These are phyloP conservation scores for Cochlearius cochlearius DNA, from an alignment of 2,113 vertebrate genomes.

Conservation along the genomic window DNA sequence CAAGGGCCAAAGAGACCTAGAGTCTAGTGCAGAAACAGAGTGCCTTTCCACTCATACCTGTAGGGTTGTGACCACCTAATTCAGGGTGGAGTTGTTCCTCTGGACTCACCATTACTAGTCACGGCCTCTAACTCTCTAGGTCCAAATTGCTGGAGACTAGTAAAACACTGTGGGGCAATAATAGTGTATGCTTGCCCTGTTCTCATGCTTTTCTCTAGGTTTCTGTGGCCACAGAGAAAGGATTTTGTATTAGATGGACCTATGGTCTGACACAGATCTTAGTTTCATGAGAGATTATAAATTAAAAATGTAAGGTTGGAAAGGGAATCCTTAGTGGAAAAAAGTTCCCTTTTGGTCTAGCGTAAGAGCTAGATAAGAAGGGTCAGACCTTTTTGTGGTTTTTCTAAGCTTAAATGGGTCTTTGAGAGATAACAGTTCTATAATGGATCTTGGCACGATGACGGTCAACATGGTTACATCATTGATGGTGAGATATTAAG, in stretches of 20 bases:
- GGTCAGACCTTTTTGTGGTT: neutral
- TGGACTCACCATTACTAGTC: neutral
- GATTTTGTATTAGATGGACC: neutral
- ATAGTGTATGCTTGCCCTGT: neutral
- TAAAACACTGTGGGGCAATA: neutral
- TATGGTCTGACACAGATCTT: neutral
- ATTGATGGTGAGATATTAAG: neutral
- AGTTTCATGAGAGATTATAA: neutral
- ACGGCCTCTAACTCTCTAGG: neutral
- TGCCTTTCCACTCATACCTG: neutral
- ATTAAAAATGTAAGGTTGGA: neutral
- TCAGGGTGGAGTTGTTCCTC: neutral
- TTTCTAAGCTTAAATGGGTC: neutral
- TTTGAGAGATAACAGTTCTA: neutral
- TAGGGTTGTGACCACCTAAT: neutral
- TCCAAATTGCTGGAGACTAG: neutral
- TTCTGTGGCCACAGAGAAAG: neutral
- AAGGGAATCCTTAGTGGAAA: neutral
- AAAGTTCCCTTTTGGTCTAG: neutral
- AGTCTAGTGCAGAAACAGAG: neutral
- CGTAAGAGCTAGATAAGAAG: neutral
- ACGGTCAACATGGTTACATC: neutral
- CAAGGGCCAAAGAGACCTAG: neutral
- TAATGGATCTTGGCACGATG: neutral
- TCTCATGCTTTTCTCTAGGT: neutral